Conservation (phyloP, 2,113 vertebrate genomes). For the Morphnarchus princeps region DNA sequence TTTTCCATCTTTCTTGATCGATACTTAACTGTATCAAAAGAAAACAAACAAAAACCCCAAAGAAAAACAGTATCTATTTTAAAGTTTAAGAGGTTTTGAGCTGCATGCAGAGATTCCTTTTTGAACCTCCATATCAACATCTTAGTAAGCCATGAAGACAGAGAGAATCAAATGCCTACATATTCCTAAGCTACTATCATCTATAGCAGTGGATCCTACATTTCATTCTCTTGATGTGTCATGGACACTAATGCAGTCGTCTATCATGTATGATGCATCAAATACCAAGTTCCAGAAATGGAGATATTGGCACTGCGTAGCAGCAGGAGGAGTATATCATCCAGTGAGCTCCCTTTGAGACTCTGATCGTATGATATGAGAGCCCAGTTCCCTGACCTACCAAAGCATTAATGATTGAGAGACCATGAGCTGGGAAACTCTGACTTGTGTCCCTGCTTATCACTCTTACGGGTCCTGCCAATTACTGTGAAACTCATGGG, state of each 20-base stretch:
- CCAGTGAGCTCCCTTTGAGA: background rate
- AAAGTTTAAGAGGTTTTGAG: background rate
- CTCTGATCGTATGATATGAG: rapidly evolving
- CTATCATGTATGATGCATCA: background rate
- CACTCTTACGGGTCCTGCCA: background rate
- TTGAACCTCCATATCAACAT: background rate
- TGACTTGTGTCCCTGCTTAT: background rate
- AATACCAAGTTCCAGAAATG: background rate
- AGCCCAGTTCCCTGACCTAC: background rate
- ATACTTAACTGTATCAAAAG: background rate
- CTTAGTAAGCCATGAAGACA: background rate
- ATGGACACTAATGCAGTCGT: background rate
- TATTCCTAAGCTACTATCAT: background rate
- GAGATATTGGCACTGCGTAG: background rate
- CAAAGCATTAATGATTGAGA: background rate
- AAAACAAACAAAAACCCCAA: background rate
- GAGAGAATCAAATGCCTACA: background rate
- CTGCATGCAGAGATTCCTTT: background rate
- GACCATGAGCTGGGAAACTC: background rate
- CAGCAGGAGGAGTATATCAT: background rate
- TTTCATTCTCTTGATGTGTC: background rate
- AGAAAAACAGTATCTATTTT: background rate
- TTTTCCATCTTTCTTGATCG: background rate
- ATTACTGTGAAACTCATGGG: background rate
- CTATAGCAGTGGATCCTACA: background rate